A percentile compares a stretch with the other conserved stretches of the same genome.
phyloP scores from a whole-genome alignment of 2,888 invertebrate species.

The Salticus scenicus region DNA sequence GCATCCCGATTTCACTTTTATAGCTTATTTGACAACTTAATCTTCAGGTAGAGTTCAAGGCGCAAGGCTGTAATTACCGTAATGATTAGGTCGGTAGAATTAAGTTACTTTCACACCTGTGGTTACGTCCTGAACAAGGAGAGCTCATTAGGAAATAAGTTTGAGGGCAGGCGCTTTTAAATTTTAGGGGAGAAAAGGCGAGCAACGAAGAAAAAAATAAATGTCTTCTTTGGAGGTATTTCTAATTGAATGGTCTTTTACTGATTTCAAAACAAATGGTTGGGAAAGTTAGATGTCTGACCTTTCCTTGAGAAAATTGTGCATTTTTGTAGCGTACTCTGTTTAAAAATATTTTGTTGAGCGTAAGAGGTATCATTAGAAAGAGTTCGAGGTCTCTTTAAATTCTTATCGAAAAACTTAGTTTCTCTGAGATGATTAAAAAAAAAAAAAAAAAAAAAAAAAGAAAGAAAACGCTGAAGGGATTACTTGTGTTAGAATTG shows the following conservation, averaged over 20 bases:
- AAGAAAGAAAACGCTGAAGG: too few relatives aligned
- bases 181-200: not conserved
- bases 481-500: too few relatives aligned
- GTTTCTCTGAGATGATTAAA: too few relatives aligned
- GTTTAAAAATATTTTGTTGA: too few relatives aligned
- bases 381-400: too few relatives aligned
- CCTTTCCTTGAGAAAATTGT: not conserved
- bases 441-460: too few relatives aligned
- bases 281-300: not conserved
- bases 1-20: constrained; percentile 16
- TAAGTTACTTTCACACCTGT: constrained; percentile 14
- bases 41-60: not conserved
- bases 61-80: not conserved
- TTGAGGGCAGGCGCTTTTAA: not conserved
- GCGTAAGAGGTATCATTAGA: too few relatives aligned
- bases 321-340: too few relatives aligned
- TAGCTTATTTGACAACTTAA: constrained; percentile 29
- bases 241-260: not conserved
- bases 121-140: not conserved
- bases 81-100: constrained; percentile 3
- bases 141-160: not conserved
- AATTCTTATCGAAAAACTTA: too few relatives aligned
- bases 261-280: not conserved
- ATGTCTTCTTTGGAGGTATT: not conserved
- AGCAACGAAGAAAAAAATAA: not conserved